Evolutionary conservation across 2,113 vertebrate genomes (phyloP).

Genomic region (Varanus komodoensis): DNA sequence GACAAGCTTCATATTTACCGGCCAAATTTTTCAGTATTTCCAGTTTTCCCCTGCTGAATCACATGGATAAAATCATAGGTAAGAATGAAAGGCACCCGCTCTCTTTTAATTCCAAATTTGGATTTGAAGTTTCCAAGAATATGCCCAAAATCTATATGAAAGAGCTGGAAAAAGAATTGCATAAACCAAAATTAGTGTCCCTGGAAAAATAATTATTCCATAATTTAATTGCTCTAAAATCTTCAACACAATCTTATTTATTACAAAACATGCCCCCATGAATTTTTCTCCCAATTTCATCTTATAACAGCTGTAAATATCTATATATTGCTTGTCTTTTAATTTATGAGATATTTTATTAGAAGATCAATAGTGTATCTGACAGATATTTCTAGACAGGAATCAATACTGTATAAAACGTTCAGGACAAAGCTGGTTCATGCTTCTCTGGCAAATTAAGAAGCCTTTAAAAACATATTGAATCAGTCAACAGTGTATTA

Average conservation of each 20-base stretch:
- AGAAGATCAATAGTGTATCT: not conserved
- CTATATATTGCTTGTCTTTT: not conserved
- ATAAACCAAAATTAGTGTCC: slow-evolving; percentile 43
- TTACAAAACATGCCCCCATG: not conserved
- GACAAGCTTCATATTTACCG: slow-evolving; percentile 79
- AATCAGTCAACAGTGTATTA: not conserved
- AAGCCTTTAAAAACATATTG: not conserved
- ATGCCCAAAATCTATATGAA: slow-evolving; percentile 99
- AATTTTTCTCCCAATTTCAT: not conserved
- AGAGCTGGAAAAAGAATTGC: slow-evolving; percentile 83
- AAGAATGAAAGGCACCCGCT: slow-evolving; percentile 98
- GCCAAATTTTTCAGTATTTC: slow-evolving; percentile 96
- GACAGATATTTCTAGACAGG: not conserved
- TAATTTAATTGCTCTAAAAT: slow-evolving; percentile 25
- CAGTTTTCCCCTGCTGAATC: slow-evolving; percentile 98
- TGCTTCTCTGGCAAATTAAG: not conserved
- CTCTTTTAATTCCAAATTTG: slow-evolving; percentile 99
- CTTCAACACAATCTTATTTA: not conserved
- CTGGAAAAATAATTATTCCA: not conserved
- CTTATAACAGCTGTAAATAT: not conserved
- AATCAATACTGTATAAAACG: not conserved
- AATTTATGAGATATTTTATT: not conserved
- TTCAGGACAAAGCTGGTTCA: not conserved
- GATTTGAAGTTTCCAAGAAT: slow-evolving; percentile 99
- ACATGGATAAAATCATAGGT: slow-evolving; percentile 99